phyloP scores from a whole-genome alignment of 2,113 vertebrate genomes.

The Syngnathoides biaculeatus region DNA sequence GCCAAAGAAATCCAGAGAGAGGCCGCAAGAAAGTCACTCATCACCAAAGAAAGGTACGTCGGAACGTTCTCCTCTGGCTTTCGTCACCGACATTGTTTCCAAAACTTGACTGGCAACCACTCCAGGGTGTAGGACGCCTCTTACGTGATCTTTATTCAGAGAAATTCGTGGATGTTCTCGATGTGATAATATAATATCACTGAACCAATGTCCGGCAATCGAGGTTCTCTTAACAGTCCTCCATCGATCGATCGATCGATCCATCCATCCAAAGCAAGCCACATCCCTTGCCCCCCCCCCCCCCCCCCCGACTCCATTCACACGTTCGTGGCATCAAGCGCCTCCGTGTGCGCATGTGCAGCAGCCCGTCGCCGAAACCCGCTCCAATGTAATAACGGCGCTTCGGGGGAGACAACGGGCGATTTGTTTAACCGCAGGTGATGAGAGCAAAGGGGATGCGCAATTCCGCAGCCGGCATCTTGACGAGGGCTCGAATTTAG shows the following conservation, averaged over 20 bases:
- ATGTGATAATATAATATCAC: no score
- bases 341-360: conserved; percentile 65
- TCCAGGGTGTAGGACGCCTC: neutral
- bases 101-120: neutral
- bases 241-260: neutral
- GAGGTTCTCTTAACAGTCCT: neutral
- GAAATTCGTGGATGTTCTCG: no score
- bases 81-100: neutral
- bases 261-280: neutral
- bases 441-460: conserved; percentile 42
- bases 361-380: conserved; percentile 45
- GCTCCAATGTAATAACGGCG: conserved; percentile 56
- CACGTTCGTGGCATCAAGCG: conserved; percentile 37
- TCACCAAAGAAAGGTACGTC: conserved; percentile 71
- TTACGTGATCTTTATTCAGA: no score
- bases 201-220: no score
- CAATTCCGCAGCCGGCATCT: conserved; percentile 8
- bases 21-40: conserved; percentile 43
- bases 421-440: conserved; percentile 53
- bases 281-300: neutral
- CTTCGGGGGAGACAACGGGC: conserved; percentile 37
- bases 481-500: conserved; percentile 17
- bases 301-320: conserved; percentile 27
- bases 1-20: conserved; percentile 63
- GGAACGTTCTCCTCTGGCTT: no score